Percentiles rank a stretch among this genome's conserved stretches.
Conservation (phyloP, 2,113 vertebrate genomes). For the Grammomys dolichurus region DNA sequence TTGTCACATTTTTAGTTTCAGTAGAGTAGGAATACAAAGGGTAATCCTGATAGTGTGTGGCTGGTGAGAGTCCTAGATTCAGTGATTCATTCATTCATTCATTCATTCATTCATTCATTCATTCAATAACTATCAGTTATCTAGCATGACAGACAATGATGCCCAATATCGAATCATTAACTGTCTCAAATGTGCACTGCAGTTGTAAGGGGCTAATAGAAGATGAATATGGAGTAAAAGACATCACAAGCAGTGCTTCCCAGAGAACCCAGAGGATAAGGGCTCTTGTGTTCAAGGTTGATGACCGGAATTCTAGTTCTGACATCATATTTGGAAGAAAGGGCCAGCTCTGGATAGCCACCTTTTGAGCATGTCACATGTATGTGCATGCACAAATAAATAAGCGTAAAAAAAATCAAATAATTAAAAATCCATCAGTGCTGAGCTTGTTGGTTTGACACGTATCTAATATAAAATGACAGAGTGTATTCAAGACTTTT, state of each 20-base stretch:
- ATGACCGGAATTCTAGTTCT: neutral
- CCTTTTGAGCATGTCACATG: neutral
- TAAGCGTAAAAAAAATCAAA: neutral
- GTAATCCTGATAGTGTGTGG: neutral
- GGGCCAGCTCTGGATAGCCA: neutral
- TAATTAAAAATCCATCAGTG: neutral
- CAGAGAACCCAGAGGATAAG: neutral
- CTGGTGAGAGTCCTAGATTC: neutral
- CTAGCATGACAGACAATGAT: neutral
- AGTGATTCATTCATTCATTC: neutral
- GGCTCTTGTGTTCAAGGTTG: neutral
- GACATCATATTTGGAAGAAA: neutral
- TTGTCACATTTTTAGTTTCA: neutral
- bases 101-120: too few species aligned
- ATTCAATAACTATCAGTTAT: neutral
- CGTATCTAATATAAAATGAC: neutral
- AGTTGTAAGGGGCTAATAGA: neutral
- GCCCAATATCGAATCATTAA: neutral
- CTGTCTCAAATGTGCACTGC: neutral
- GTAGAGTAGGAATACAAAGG: neutral
- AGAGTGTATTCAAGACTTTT: neutral
- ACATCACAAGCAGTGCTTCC: neutral
- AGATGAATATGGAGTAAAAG: fast-evolving
- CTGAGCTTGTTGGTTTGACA: neutral
- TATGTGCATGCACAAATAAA: neutral